A percentile compares a stretch with the other conserved stretches of the same genome.
These are phyloP conservation scores for Acanthosepion esculentum DNA, from an alignment of 2,888 invertebrate genomes.

Conservation along the genomic window DNA sequence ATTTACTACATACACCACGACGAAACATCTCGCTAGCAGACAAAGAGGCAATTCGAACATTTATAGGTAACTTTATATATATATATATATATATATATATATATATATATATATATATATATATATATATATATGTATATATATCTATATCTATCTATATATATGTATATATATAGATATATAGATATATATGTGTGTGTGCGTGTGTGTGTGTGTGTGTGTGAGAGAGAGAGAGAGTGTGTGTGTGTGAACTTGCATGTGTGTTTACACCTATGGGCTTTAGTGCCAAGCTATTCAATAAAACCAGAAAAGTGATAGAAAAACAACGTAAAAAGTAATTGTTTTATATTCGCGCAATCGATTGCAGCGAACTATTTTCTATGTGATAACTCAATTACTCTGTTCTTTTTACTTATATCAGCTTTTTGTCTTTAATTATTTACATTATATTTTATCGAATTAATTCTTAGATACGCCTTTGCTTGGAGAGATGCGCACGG, in stretches of 20 bases:
- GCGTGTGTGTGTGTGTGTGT: too few relatives aligned
- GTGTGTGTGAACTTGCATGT: neutral
- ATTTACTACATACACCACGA: neutral
- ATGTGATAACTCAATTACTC: neutral
- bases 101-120: neutral
- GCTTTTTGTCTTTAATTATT: neutral
- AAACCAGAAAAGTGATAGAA: neutral
- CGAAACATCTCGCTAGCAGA: neutral
- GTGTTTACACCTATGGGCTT: neutral
- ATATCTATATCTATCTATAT: too few relatives aligned
- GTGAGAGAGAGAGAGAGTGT: too few relatives aligned
- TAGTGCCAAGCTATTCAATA: neutral
- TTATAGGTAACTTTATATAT: neutral
- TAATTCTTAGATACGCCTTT: neutral
- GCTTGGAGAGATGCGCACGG: neutral
- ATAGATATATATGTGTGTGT: too few relatives aligned
- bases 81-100: neutral
- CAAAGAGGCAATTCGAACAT: neutral
- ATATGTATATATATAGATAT: too few relatives aligned
- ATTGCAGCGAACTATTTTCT: neutral
- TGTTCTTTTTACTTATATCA: neutral
- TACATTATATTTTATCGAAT: neutral
- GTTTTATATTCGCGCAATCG: slow-evolving; percentile 4
- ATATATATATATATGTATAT: too few relatives aligned
- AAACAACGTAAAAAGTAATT: neutral